Percentiles rank a stretch among this genome's conserved stretches.
Conservation (phyloP, 2,888 invertebrate species). For the Villa cingulata region DNA sequence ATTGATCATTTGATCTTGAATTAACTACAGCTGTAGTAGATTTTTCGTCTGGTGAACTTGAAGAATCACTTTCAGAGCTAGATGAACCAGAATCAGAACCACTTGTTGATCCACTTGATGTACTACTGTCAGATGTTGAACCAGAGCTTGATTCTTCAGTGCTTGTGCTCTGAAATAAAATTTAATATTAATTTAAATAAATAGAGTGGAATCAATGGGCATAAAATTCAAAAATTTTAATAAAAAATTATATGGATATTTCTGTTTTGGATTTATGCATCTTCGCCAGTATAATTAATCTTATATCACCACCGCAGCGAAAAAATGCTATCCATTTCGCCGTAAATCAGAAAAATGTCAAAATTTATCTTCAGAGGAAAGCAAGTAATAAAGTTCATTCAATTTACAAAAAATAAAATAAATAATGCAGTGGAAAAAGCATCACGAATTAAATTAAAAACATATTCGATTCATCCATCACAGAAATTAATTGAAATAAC, state of each 20-base stretch:
- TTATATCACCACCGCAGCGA: too few species aligned
- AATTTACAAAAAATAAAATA: not conserved
- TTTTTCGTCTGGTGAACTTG: slow-evolving; percentile 39
- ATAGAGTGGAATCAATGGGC: too few species aligned
- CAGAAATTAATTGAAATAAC: not conserved
- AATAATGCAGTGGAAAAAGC: not conserved
- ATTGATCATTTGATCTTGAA: slow-evolving; percentile 24
- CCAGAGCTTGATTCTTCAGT: slow-evolving; percentile 51
- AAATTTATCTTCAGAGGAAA: not conserved
- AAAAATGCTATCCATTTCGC: too few species aligned
- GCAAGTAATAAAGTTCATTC: not conserved
- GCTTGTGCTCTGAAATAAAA: slow-evolving; percentile 36
- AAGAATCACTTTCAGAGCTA: slow-evolving; percentile 58
- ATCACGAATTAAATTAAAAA: not conserved
- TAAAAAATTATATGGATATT: too few species aligned
- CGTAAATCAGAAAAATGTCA: not conserved
- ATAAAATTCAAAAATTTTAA: not conserved
- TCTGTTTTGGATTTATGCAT: too few species aligned
- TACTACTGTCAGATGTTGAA: slow-evolving; percentile 51
- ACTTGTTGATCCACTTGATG: slow-evolving; percentile 53
- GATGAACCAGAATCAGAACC: slow-evolving; percentile 56
- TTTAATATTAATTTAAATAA: too few species aligned
- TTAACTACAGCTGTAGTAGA: slow-evolving; percentile 6
- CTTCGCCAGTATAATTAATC: too few species aligned
- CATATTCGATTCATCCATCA: not conserved